Evolutionary conservation across 2,888 invertebrate genomes (phyloP), one percentile per base, ranked within the genome.

Genomic region (Sturmia bella): DNA sequence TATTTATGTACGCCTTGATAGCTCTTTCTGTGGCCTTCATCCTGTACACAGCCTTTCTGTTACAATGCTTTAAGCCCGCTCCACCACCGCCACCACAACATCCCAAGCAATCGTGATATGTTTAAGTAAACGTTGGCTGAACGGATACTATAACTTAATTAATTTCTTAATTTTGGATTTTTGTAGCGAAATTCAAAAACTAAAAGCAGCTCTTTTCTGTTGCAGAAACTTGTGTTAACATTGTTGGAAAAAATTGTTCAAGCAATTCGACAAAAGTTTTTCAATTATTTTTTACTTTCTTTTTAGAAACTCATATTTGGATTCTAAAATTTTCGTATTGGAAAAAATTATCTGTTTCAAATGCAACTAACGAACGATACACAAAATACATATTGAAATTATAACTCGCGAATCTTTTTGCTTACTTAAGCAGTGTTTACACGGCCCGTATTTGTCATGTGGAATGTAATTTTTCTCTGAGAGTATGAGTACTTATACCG

Each of bases 1-100:
- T 98, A 85, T 98, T 98, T 91, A 98, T 98, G 97, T 98, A 97
- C 90, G 96, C 96, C 64, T 92, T 97, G 86, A 94, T 97, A 89
- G 96, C 97, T 21, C 94, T 98, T 84, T 95, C 96, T 69, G 92
- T 96, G 87, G 95, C 96, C 59, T 98, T 98, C 89, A 93, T 97
- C 48, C 93, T 97, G 91, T 98, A 98, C 91, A 98, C 98, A 15
- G 95, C 96, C 74, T 98, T 98, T 92, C 92, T 98, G 83, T 92
- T 98, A 86, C 97, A 97, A 90, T 97, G 97, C 90, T 97, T 98
- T 91, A 96, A 96, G 87, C 93, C 95, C 66, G 93, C 94, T 82
- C 93, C 94, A 19, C 92, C 93, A 37, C 92, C 94, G 50, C 92
- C 94, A 13, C 89, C 89, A 45, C 90, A 89, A 85, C 91, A 91